Evolutionary conservation across 2,113 vertebrate genomes (phyloP).

Genomic region (Pyxicephalus adspersus): DNA sequence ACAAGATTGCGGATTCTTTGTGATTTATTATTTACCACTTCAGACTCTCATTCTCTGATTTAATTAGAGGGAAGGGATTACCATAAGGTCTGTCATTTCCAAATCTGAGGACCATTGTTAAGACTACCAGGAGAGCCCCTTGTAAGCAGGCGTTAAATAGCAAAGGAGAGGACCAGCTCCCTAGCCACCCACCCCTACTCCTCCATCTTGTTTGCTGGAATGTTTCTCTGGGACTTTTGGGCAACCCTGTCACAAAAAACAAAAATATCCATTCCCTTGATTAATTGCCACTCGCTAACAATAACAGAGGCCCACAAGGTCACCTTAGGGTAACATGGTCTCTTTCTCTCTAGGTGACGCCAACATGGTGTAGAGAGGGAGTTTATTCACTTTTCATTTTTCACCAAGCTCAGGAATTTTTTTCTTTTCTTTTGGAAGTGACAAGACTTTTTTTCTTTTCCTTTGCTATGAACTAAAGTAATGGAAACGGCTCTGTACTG

Average conservation of each 20-base stretch:
- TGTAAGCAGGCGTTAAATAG: conserved; percentile 21
- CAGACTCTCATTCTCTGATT: conserved; percentile 76
- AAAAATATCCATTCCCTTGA: conserved; percentile 11
- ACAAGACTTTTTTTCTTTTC: too few species aligned
- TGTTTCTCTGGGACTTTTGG: conserved; percentile 54
- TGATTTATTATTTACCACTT: conserved; percentile 84
- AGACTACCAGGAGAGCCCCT: neutral
- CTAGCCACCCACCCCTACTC: conserved; percentile 26
- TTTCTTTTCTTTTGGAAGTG: too few species aligned
- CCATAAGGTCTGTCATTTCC: conserved; percentile 62
- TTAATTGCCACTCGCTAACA: conserved; percentile 49
- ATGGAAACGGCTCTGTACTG: neutral
- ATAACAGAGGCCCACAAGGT: conserved; percentile 36
- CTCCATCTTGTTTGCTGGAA: conserved; percentile 1
- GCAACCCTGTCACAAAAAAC: conserved; percentile 54
- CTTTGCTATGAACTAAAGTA: neutral
- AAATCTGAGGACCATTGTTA: conserved; percentile 64
- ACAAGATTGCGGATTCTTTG: conserved; percentile 82
- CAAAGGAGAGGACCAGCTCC: conserved; percentile 10
- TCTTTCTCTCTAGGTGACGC: conserved; percentile 6
- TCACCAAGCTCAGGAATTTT: neutral
- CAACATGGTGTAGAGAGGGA: neutral
- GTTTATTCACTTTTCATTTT: conserved; percentile 19
- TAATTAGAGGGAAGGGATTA: conserved; percentile 76
- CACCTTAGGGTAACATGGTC: conserved; percentile 7